Conservation (phyloP, 1,140 invertebrate species). For the Metopolophium dirhodum region DNA sequence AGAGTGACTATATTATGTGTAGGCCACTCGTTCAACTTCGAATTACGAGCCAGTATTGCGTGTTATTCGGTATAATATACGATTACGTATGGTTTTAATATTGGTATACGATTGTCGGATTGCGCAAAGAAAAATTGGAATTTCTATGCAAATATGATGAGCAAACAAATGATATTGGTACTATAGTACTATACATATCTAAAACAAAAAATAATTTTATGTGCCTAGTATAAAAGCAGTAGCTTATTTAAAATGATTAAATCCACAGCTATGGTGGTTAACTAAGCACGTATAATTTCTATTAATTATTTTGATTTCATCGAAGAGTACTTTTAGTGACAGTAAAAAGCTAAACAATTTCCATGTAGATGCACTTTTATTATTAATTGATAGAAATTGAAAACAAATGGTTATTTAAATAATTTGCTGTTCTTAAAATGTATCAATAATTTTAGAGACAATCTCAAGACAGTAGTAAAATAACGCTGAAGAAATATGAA, state of each 20-base stretch:
- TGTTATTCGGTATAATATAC: not conserved
- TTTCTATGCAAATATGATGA: not conserved
- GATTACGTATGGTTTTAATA: not conserved
- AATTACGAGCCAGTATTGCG: not conserved
- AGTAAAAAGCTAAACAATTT: not conserved
- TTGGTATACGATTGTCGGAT: not conserved
- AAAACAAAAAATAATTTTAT: not conserved
- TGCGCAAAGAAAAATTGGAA: not conserved
- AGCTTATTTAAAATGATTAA: not conserved
- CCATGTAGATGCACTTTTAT: not conserved
- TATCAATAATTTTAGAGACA: too few relatives aligned
- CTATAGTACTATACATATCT: not conserved
- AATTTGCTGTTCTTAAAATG: not conserved
- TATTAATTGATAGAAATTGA: not conserved
- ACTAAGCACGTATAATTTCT: not conserved
- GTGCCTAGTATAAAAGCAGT: not conserved
- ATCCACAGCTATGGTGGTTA: not conserved
- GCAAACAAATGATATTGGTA: not conserved
- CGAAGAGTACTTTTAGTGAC: not conserved
- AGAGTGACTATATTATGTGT: not conserved
- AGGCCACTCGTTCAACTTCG: not conserved
- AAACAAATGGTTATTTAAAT: not conserved
- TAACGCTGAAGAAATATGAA: too few relatives aligned
- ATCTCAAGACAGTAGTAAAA: too few relatives aligned
- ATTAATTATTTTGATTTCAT: not conserved